A percentile compares a stretch with the other conserved stretches of the same genome.
These are phyloP conservation scores for Creontiades dilutus DNA, from an alignment of 2,888 invertebrate species.

Conservation along the genomic window DNA sequence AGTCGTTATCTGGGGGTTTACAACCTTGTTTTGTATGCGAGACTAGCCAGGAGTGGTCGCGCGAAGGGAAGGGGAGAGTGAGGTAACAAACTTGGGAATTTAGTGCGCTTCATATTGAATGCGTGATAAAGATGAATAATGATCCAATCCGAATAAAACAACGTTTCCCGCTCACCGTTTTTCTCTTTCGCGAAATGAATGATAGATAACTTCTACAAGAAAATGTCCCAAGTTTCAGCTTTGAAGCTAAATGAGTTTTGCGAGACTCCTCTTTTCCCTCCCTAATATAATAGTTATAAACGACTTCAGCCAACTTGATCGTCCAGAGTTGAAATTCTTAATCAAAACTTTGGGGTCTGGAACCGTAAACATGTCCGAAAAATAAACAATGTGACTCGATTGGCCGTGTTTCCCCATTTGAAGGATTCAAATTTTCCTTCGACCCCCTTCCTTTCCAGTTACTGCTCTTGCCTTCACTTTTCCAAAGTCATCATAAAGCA, in stretches of 20 bases:
- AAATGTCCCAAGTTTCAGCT: conserved; percentile 69
- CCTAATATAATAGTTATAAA: conserved; percentile 72
- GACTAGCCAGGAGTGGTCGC: conserved; percentile 4
- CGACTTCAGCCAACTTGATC: conserved; percentile 71
- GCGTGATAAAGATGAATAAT: conserved; percentile 71
- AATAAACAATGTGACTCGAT: conserved; percentile 72
- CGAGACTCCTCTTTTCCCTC: conserved; percentile 52
- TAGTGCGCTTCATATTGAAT: conserved; percentile 67
- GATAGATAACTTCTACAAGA: conserved; percentile 67
- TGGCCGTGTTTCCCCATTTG: conserved; percentile 72
- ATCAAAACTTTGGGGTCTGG: conserved; percentile 71
- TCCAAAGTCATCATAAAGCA: conserved; percentile 66
- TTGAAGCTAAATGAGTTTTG: conserved; percentile 70
- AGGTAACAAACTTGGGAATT: conserved; percentile 68
- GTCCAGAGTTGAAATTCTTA: conserved; percentile 72
- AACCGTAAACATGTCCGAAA: conserved; percentile 71
- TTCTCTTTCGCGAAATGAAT: conserved; percentile 56
- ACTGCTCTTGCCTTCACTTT: conserved; percentile 33
- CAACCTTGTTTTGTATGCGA: conserved; percentile 70
- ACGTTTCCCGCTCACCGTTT: conserved; percentile 35
- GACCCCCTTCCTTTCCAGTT: conserved; percentile 13
- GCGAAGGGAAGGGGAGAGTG: neutral
- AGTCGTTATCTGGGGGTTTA: conserved; percentile 61
- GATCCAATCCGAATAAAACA: conserved; percentile 67
- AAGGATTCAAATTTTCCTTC: conserved; percentile 72